Conservation (phyloP, 2,113 vertebrate species). For the Apistogramma diplotaenia region DNA sequence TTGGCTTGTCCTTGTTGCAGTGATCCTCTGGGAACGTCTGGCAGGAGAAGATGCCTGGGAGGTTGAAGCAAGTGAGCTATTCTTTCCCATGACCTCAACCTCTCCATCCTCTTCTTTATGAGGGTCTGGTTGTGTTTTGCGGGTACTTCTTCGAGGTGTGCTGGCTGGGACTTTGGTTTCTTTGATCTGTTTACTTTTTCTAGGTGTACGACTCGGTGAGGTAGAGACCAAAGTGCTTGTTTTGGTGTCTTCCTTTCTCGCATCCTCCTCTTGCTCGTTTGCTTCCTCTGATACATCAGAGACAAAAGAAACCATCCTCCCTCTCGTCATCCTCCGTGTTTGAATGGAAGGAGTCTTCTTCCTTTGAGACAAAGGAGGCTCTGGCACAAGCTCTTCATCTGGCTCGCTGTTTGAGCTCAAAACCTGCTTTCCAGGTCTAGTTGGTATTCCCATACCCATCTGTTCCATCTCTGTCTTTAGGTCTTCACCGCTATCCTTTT, state of each 20-base stretch:
- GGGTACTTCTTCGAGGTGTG: constrained; percentile 55
- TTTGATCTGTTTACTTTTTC: constrained; percentile 45
- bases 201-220: constrained; percentile 51
- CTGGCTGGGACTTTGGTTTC: neutral
- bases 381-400: constrained; percentile 8
- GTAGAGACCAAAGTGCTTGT: constrained; percentile 33
- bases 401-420: neutral
- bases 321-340: constrained; percentile 72
- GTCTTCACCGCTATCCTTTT: neutral
- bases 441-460: neutral
- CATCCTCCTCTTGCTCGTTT: constrained; percentile 48
- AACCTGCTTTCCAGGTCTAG: neutral
- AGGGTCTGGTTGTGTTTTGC: constrained; percentile 22
- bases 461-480: neutral
- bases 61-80: constrained; percentile 23
- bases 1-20: constrained; percentile 3
- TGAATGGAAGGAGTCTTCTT: constrained; percentile 59
- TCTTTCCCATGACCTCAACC: neutral
- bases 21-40: constrained; percentile 56
- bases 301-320: constrained; percentile 62
- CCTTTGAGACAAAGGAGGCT: constrained; percentile 21
- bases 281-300: constrained; percentile 47
- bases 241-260: constrained; percentile 38
- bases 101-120: neutral
- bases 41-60: constrained; percentile 60